These are phyloP conservation scores for Cynocephalus volans DNA, from an alignment of 2,113 vertebrate species.

Conservation along the genomic window DNA sequence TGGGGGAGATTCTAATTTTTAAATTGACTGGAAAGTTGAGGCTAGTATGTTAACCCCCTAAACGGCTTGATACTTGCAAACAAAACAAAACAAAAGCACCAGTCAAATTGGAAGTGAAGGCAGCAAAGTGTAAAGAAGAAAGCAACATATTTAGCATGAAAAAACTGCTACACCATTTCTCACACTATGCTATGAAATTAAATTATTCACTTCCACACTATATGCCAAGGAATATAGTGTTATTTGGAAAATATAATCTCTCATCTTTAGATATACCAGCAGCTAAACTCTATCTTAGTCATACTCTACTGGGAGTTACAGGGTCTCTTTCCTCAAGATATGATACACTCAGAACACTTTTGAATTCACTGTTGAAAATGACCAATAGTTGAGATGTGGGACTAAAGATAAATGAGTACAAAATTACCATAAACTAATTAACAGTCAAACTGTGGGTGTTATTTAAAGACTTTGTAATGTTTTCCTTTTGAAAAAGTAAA, in stretches of 20 bases:
- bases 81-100: conserved; percentile 2
- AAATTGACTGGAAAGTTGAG: conserved; percentile 41
- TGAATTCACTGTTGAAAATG: neutral
- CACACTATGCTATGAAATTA: conserved; percentile 79
- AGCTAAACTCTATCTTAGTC: conserved; percentile 32
- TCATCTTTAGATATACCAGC: conserved; percentile 49
- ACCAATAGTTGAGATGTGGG: neutral
- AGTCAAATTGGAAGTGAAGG: conserved; percentile 41
- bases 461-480: neutral
- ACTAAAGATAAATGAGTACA: neutral
- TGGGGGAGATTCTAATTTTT: conserved; percentile 41
- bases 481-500: conserved; percentile 47
- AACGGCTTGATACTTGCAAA: conserved; percentile 7
- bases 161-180: conserved; percentile 84
- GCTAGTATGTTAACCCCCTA: conserved; percentile 15
- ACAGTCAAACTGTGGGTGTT: neutral
- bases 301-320: neutral
- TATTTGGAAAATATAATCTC: conserved; percentile 85
- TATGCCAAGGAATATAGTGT: conserved; percentile 80
- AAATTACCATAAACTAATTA: conserved; percentile 10
- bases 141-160: conserved; percentile 82
- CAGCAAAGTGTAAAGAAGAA: conserved; percentile 83
- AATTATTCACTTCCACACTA: conserved; percentile 82
- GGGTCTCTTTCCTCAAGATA: neutral
- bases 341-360: neutral